Percentiles rank a stretch among this genome's conserved stretches.
phyloP scores from a whole-genome alignment of 2,888 invertebrate genomes.

The Protonemura montana region DNA sequence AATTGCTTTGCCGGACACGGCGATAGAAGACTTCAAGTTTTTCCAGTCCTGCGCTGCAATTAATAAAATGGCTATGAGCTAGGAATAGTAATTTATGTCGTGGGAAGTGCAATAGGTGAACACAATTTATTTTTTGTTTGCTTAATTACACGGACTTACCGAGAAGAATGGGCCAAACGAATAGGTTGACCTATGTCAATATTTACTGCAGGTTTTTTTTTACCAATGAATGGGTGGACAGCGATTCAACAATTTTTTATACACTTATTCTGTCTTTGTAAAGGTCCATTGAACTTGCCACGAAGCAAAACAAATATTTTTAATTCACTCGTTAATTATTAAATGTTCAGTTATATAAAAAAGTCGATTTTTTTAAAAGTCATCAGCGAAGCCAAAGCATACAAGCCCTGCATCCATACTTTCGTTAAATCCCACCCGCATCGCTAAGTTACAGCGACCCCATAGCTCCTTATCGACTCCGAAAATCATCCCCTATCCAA shows the following conservation, averaged over 20 bases:
- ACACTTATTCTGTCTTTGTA: not conserved
- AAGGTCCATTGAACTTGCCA: not conserved
- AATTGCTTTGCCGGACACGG: not conserved
- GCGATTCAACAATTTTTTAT: not conserved
- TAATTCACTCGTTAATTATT: not conserved
- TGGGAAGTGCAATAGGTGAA: not conserved
- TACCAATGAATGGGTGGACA: not conserved
- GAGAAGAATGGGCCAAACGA: not conserved
- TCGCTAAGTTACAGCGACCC: not conserved
- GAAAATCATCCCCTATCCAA: conserved; percentile 25
- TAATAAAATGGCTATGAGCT: not conserved
- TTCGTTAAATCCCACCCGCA: not conserved
- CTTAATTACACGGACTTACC: not conserved
- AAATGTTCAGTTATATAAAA: not conserved
- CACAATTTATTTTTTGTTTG: not conserved
- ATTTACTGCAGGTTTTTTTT: not conserved
- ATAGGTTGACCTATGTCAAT: conserved; percentile 7
- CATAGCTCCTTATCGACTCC: not conserved
- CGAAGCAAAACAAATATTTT: not conserved
- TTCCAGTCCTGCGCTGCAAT: not conserved
- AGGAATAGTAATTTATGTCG: not conserved
- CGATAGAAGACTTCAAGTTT: not conserved
- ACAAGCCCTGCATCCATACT: not conserved
- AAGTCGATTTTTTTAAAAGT: not conserved
- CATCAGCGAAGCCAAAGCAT: not conserved